These are phyloP conservation scores for Deroptyus accipitrinus DNA, from an alignment of 2,113 vertebrate species.

Conservation along the genomic window DNA sequence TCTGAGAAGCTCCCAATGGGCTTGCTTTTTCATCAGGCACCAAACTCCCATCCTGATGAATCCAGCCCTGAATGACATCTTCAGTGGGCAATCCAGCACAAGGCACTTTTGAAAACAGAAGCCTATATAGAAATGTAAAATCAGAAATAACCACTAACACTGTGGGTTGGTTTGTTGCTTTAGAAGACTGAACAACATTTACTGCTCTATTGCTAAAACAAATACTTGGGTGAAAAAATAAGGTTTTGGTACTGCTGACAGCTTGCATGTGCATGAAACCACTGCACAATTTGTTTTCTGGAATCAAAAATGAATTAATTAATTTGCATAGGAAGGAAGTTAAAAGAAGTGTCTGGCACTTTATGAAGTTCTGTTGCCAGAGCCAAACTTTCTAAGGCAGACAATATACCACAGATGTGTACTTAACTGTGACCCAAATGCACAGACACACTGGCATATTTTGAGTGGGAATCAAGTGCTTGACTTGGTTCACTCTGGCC, in stretches of 20 bases:
- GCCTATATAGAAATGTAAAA: neutral
- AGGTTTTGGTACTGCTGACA: neutral
- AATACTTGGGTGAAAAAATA: fast-evolving
- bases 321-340: neutral
- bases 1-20: neutral
- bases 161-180: neutral
- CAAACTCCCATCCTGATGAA: neutral
- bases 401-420: neutral
- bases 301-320: neutral
- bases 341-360: neutral
- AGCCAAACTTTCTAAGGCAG: neutral
- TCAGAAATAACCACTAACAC: neutral
- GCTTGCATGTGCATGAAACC: neutral
- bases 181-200: neutral
- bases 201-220: neutral
- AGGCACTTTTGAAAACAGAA: neutral
- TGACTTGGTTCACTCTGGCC: neutral
- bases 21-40: neutral
- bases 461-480: neutral
- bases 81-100: neutral
- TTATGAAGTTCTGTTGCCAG: neutral
- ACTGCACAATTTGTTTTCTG: neutral
- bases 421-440: neutral
- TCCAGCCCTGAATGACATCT: neutral
- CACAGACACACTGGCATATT: neutral